Base-by-base conservation (phyloP, 2,113 vertebrate species). In the Orcinus orca region DNA sequence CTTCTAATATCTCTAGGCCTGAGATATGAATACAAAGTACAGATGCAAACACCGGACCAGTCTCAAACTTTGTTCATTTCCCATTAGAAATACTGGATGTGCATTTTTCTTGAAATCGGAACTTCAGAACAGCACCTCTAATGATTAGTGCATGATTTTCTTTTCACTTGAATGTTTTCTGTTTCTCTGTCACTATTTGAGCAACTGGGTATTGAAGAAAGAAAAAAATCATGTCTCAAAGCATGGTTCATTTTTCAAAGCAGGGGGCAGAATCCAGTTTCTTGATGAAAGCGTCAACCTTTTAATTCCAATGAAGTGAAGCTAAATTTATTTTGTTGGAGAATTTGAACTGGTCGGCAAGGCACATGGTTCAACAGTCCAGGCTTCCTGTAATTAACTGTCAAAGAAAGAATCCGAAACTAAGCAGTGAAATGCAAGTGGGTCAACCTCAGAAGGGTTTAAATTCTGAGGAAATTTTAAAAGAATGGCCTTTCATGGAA, bases 251-350 rank as follows among this genome's bases (percentile, higher is more conserved):
- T 79, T 91, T 97, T 94, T 96, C 94, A 85, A 85, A 85, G 71
- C 82, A 67, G 2, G 31, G 33, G 36, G 23, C 33, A 97, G 84
- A 79, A 2, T 71, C 33, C 79, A 92, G 55, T 4, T 83, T 95
- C 71, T 96, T 97, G 41, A 50, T 87, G 82, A 97, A 94, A 97
- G 36, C 5, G 58, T 97, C 86, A 90, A 62, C 84, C 96, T 97
- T 98, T 87, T 97, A 97, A 82, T 96, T 92, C 70, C 94, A 25
- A 94, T 5, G 83, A 44, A 92, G 26, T 2, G 1, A 80, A 96
- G 94, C 82, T 67, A 12, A 98, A 96, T 97, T 96, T 95, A 94
- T 97, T 96, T 96, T 95, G 90, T 86, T 95, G 90, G 87, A 71
- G 92, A 83, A 96, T 88, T 90, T 87, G 94, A 36, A 31, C 77